These are phyloP conservation scores for Guaruba guarouba DNA, from an alignment of 2,113 vertebrate genomes.

Conservation along the genomic window DNA sequence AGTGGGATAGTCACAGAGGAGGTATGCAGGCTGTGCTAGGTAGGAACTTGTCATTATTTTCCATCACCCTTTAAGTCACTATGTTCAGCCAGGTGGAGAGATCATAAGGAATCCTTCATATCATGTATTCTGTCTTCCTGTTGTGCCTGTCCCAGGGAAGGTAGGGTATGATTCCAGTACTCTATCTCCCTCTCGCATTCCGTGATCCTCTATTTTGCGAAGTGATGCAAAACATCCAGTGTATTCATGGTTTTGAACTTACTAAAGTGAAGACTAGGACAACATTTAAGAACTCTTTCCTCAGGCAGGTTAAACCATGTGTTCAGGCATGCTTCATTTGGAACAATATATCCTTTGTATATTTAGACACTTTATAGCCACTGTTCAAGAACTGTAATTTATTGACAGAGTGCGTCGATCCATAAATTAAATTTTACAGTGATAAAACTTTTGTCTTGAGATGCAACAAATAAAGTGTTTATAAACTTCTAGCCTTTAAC, in stretches of 20 bases:
- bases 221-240: not conserved
- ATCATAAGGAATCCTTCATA: not conserved
- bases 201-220: not conserved
- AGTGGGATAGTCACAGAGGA: not conserved
- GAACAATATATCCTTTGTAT: not conserved
- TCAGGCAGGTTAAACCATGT: not conserved
- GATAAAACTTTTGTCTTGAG: not conserved
- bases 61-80: not conserved
- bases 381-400: not conserved
- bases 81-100: not conserved
- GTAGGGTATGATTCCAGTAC: not conserved
- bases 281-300: not conserved
- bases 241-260: not conserved
- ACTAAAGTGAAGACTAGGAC: not conserved
- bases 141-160: not conserved
- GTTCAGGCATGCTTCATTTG: not conserved
- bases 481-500: not conserved
- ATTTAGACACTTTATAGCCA: not conserved
- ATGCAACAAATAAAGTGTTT: not conserved
- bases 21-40: not conserved
- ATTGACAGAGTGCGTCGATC: not conserved
- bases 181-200: not conserved
- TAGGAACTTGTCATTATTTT: not conserved
- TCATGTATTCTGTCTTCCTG: not conserved
- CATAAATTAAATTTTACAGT: not conserved